Conservation (phyloP, 1,140 invertebrate genomes). For the Macrocentrus cingulum region DNA sequence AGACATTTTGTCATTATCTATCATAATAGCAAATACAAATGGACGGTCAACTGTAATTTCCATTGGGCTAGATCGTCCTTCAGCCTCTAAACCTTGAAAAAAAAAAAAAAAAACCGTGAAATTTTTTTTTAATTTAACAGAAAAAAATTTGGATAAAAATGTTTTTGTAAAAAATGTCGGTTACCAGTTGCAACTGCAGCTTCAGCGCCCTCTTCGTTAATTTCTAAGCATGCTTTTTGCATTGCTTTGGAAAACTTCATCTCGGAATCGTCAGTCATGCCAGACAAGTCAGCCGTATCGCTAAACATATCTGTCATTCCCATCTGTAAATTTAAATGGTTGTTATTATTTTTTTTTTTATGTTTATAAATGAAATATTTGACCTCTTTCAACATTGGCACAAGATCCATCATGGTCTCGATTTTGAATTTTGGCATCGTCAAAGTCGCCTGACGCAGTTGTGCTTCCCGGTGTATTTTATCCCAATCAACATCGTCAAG, state of each 20-base stretch:
- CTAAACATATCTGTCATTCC: constrained; percentile 60
- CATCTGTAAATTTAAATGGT: constrained; percentile 44
- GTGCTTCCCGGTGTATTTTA: too few species aligned
- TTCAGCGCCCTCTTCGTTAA: constrained; percentile 40
- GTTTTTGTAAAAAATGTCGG: not conserved
- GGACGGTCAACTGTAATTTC: constrained; percentile 2
- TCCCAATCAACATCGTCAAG: constrained; percentile 47
- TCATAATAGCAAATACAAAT: constrained; percentile 20
- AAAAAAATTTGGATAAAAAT: too few species aligned
- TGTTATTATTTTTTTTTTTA: not conserved
- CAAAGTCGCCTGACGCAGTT: constrained; percentile 53
- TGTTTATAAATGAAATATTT: too few species aligned
- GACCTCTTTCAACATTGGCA: constrained; percentile 62
- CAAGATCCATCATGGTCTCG: constrained; percentile 64
- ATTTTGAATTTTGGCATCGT: constrained; percentile 73
- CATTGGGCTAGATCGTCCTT: not conserved
- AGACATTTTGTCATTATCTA: not conserved
- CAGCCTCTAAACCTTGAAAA: not conserved
- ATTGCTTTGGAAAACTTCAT: constrained; percentile 60
- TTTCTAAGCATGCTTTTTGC: constrained; percentile 69
- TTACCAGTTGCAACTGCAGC: constrained; percentile 55
- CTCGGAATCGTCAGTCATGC: constrained; percentile 48
- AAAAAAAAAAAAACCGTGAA: constrained; percentile 1
- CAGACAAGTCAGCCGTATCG: constrained; percentile 59
- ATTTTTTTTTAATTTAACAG: too few species aligned